These are phyloP conservation scores for Penelope pileata DNA, from an alignment of 2,113 vertebrate species.

Conservation along the genomic window DNA sequence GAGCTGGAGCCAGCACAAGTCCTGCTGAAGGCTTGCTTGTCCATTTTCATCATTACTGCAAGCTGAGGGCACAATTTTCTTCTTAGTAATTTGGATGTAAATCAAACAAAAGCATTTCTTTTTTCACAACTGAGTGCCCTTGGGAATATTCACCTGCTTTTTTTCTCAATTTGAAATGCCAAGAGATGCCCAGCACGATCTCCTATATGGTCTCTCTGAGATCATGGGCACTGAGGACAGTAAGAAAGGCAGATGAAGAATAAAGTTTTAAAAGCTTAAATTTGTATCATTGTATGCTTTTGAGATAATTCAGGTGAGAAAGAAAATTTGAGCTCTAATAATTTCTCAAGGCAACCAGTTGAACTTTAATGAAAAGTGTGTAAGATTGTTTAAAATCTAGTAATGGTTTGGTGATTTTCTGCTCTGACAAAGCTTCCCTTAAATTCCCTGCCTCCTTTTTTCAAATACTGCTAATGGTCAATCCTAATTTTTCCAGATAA, in stretches of 20 bases:
- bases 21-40: not conserved
- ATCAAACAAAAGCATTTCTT: not conserved
- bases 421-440: not conserved
- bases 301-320: not conserved
- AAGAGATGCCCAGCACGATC: not conserved
- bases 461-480: not conserved
- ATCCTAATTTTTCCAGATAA: not conserved
- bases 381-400: not conserved
- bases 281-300: not conserved
- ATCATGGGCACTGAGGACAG: not conserved
- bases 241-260: not conserved
- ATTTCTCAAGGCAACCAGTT: not conserved
- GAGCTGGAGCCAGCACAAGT: not conserved
- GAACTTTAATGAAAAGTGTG: not conserved
- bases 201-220: accelerated
- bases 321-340: not conserved
- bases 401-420: not conserved
- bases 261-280: not conserved
- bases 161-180: not conserved
- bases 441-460: not conserved
- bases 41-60: not conserved
- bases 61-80: not conserved
- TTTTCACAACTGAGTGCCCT: not conserved
- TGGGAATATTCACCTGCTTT: not conserved
- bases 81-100: not conserved